Evolutionary conservation across 1,140 invertebrate species (phyloP).

Genomic region (Drosophila sp.): DNA sequence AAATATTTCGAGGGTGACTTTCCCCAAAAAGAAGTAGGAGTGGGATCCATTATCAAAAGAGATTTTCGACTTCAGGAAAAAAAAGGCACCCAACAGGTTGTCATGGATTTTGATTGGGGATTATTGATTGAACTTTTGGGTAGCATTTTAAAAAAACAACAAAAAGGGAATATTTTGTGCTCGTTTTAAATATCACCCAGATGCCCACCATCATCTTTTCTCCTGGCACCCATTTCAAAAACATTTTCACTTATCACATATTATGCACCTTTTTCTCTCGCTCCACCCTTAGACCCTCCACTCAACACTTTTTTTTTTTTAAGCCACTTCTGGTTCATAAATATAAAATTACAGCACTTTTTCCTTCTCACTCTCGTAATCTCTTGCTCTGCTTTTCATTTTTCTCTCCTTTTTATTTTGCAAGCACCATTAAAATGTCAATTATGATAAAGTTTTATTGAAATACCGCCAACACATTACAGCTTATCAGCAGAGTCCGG

Average conservation of each 20-base stretch:
- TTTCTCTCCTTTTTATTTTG: constrained; percentile 44
- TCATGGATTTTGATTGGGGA: constrained; percentile 59
- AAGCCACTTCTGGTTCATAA: constrained; percentile 49
- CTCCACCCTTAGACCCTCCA: constrained; percentile 45
- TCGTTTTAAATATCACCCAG: neutral
- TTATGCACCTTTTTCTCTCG: constrained; percentile 64
- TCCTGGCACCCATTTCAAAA: constrained; percentile 1
- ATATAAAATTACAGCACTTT: constrained; percentile 65
- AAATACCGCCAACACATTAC: constrained; percentile 72
- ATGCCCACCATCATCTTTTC: neutral
- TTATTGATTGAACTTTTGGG: constrained; percentile 27
- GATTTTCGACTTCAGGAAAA: constrained; percentile 16
- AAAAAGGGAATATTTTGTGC: neutral
- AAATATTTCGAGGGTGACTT: constrained; percentile 40
- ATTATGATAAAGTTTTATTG: constrained; percentile 82
- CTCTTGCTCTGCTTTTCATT: neutral
- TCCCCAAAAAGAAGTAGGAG: neutral
- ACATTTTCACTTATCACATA: constrained; percentile 58
- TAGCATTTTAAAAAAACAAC: neutral
- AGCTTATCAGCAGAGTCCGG: constrained; percentile 65
- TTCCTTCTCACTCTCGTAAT: neutral
- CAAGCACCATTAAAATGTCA: constrained; percentile 73
- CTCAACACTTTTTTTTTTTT: constrained; percentile 58
- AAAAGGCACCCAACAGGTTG: constrained; percentile 64
- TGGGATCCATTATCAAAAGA: constrained; percentile 51